Evolutionary conservation across 2,797 vertebrate species (phyloP).

Genomic region (Ctenochaetus hawaiiensis): DNA sequence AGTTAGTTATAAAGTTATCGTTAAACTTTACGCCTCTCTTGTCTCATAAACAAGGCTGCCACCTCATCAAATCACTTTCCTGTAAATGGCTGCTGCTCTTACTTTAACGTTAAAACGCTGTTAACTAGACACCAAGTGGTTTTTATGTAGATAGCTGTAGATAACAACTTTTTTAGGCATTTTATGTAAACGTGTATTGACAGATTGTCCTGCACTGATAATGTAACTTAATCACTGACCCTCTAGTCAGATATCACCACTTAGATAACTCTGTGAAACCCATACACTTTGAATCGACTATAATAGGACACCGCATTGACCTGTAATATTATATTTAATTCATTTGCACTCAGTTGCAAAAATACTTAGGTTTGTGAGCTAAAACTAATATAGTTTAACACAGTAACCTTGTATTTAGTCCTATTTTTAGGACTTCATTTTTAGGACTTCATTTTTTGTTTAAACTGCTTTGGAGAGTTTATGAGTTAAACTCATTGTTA

Average conservation of each 20-base stretch:
- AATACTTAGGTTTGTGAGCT: not conserved
- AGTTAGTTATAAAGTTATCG: not conserved
- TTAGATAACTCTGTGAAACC: too few species aligned
- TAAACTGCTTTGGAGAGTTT: not conserved
- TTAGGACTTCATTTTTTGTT: not conserved
- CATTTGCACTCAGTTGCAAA: not conserved
- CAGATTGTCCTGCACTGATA: not conserved
- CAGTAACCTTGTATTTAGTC: not conserved
- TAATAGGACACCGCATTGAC: not conserved
- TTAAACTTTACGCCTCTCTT: not conserved
- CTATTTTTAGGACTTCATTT: not conserved
- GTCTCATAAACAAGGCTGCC: conserved; percentile 12
- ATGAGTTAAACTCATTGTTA: not conserved
- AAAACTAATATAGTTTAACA: not conserved
- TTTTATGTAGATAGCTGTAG: not conserved
- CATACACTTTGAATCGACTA: not conserved
- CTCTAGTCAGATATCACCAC: not conserved
- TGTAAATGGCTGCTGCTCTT: not conserved
- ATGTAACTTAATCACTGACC: conserved; percentile 22
- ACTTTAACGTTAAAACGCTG: not conserved
- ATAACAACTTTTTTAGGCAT: not conserved
- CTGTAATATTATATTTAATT: not conserved
- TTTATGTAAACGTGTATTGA: conserved; percentile 14
- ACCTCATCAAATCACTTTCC: conserved; percentile 35
- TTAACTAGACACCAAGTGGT: not conserved